A percentile compares a stretch with the other conserved stretches of the same genome.
Evolutionary conservation across 1,140 invertebrate species (phyloP).

Genomic region (Cyrtorhinus lividipennis): DNA sequence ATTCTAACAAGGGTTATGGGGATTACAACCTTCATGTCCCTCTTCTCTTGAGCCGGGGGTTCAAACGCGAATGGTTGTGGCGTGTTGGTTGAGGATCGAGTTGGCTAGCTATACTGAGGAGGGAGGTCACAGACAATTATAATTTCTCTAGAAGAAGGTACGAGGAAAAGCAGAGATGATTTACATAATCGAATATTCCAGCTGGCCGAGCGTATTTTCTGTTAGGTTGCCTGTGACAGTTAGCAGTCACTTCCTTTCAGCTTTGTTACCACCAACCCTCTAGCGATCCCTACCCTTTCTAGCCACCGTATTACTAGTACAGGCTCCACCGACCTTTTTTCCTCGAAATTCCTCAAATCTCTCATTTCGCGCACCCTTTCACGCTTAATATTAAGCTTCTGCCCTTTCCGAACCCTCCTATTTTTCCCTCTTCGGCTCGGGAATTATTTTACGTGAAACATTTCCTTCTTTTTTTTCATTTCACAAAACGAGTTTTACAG

Average conservation of each 20-base stretch:
- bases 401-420: no score
- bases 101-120: neutral
- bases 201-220: constrained; percentile 14
- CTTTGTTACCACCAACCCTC: neutral
- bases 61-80: neutral
- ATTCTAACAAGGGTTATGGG: no score
- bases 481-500: no score
- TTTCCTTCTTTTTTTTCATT: no score
- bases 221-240: constrained; percentile 13
- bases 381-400: no score
- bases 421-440: no score
- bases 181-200: constrained; percentile 15
- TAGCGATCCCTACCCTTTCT: no score
- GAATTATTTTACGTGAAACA: no score
- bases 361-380: no score
- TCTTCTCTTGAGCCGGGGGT: neutral
- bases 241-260: constrained; percentile 12
- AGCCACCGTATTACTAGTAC: no score
- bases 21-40: neutral
- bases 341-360: no score
- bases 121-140: neutral
- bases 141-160: neutral
- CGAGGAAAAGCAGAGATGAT: neutral
- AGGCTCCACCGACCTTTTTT: no score
- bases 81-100: neutral